Evolutionary conservation across 37 sponge, comb jelly and placozoan species (phyloP), one percentile per base, ranked within the genome.

Genomic region (Spongilla lacustris): DNA sequence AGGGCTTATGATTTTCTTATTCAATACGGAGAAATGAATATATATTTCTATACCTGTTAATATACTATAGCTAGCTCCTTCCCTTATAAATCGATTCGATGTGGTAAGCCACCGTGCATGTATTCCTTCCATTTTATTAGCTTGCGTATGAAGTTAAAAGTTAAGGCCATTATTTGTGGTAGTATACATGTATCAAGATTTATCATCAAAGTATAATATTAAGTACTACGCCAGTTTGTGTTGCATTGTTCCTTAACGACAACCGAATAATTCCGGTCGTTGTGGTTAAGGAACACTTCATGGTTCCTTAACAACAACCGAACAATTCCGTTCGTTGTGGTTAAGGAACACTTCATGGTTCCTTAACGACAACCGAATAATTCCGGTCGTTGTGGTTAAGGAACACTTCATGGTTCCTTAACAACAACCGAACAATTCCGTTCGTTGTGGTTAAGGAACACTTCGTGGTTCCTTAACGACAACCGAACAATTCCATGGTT

Each of bases 61-160:
- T 58, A 58, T 58, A 58, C 58, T 58, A 58, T 58, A 58, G 58
- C 58, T 58, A 58, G 58, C 58, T 58, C 58, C 14, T 58, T 58
- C 58, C 58, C 58, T 58, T 58, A 58, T 58, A 58, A 58, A 58
- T 58, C 58, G 58, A 58, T 58, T 58, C 58, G 58, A 58, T 58
- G 58, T 58, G 58, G 58, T 58, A 58, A 58, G 58, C 58, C 58
- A 58, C 58, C 58, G 58, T 58, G 58, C 58, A 58, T 58, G 58
- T 58, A 58, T 58, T 58, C 58, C 14, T 58, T 58, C 58, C 58
- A 58, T 58, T 58, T 58, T 58, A 58, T 58, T 58, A 58, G 58
- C 58, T 41, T 58, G 58, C 21, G 58, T 58, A 58, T 58, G 21
- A 58, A 58, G 58, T 58, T 58, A 58, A 58, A 58, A 58, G 58